Base-by-base conservation (phyloP, 2,113 vertebrate species). In the Callopanchax toddi region DNA sequence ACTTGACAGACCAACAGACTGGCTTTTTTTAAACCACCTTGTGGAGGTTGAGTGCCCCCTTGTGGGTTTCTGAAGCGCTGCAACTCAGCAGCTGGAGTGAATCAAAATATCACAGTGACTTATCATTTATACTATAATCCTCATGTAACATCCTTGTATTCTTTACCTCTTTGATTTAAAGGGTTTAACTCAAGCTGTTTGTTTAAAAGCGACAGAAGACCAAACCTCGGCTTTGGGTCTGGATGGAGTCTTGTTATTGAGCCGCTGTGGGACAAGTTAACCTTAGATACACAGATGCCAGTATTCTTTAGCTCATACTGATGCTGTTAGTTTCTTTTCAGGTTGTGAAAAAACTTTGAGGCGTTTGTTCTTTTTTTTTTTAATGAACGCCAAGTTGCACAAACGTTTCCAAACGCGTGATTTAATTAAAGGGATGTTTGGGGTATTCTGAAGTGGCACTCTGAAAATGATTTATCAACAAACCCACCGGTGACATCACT, bases 71-170 rank as follows among this genome's bases (percentile, higher is more conserved):
- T n/a, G 26, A 29, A 22, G 34, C 70, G 59, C 75, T 70, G 40
- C 75, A 76, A 6, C 23, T 60, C 80, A 52, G 43, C 60, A 40
- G 53, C 26, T 20, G 16, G 44, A 65, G 60, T n/a, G 29, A 71
- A 70, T 16, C 57, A 36, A 18, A 36, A 37, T 11, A 11, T 37
- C 36, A 37, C 36, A 12, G 12, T 13, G 12, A 37, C 10, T 37
- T 37, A 11, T 22, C 16, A 16, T 62, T 36, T 53, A 72, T 32
- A 32, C 29, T 76, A 32, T 73, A 56, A 55, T 67, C 60, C 48
- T 84, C 66, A 76, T 79, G 64, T 83, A 78, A 76, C 22, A 37
- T 72, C 68, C 76, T 79, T 90, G 73, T 70, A 60, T 83, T 62
- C 54, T 50, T 71, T 61, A 81, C 68, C 66, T 81, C 79, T 56